phyloP scores from a whole-genome alignment of 2,113 vertebrate genomes.

The Blennius ocellaris region DNA sequence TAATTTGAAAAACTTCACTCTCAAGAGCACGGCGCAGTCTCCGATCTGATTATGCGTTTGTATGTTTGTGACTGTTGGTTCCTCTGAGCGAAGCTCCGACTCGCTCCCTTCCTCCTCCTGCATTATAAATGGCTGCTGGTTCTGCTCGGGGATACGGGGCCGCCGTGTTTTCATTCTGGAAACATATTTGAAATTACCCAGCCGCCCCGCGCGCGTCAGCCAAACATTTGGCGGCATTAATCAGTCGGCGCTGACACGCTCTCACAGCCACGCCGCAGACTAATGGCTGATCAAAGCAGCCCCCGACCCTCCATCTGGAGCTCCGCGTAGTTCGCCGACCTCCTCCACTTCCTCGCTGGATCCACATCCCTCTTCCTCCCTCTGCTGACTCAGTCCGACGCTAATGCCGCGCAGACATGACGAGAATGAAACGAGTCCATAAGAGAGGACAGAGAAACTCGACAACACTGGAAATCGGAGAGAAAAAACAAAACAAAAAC shows the following conservation, averaged over 20 bases:
- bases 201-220: constrained; percentile 30
- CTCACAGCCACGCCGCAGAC: constrained; percentile 49
- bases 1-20: too few species aligned
- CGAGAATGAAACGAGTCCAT: background rate
- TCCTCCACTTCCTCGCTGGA: constrained; percentile 28
- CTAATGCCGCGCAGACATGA: background rate
- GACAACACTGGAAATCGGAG: too few species aligned
- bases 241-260: constrained; percentile 52
- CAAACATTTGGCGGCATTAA: constrained; percentile 49
- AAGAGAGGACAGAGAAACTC: too few species aligned
- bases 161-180: constrained; percentile 21
- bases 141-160: constrained; percentile 6
- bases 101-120: background rate
- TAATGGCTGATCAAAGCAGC: constrained; percentile 46
- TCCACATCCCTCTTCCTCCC: constrained; percentile 1
- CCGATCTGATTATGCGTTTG: too few species aligned
- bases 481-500: too few species aligned
- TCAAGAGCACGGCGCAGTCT: too few species aligned
- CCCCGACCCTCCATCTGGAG: constrained; percentile 34
- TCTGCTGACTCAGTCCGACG: constrained; percentile 47
- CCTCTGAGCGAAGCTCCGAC: background rate
- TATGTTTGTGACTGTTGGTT: too few species aligned
- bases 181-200: constrained; percentile 38
- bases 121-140: background rate
- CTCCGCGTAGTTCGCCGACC: constrained; percentile 35